Base-by-base conservation (phyloP, 2,888 invertebrate genomes). In the Nymphalis urticae region DNA sequence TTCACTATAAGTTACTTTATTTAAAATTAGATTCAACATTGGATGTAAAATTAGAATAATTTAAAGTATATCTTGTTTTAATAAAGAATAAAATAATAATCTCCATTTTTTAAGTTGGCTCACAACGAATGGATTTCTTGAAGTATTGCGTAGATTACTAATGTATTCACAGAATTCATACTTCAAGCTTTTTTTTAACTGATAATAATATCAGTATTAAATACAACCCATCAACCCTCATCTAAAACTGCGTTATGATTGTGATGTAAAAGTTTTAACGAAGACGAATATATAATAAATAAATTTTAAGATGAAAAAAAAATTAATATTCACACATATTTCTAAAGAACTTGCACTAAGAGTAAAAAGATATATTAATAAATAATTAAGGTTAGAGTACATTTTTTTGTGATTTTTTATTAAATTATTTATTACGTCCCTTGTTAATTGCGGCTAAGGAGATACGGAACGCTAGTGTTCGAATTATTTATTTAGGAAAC, bases 181-280 rank as follows among this genome's bases (percentile, higher is more conserved):
- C 13, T 42, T 13, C 1, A 9, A 42, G 1, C 19, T 17, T 48
- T 48, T 4, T n/a, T 48, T 8, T 19, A 19, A 51, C n/a, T 51
- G 51, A 51, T 51, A 19, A 16, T 32, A 54, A 62, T 17, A 42
- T 51, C 24, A 47, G 32, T 50, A 10, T 32, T 24, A 54, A 54
- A 54, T 17, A 54, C 13, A 54, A 21, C 36, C n/a, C 36, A 9
- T 58, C 19, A 19, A 48, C 7, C n/a, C 42, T 53, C 66, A 69
- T 86, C 88, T 87, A 84, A 88, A 86, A 86, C 89, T 89, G 88
- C 85, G 81, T 75, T 72, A 78, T 75, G 85, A 81, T 82, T 88
- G 88, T 91, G 88, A 91, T 90, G 80, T 84, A 84, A 85, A 80
- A 86, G 85, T 86, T 88, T 86, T 85, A 87, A 85, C 72, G 80